A percentile compares a stretch with the other conserved stretches of the same genome.
phyloP scores from a whole-genome alignment of 2,888 invertebrate genomes.

The Amiota minor region DNA sequence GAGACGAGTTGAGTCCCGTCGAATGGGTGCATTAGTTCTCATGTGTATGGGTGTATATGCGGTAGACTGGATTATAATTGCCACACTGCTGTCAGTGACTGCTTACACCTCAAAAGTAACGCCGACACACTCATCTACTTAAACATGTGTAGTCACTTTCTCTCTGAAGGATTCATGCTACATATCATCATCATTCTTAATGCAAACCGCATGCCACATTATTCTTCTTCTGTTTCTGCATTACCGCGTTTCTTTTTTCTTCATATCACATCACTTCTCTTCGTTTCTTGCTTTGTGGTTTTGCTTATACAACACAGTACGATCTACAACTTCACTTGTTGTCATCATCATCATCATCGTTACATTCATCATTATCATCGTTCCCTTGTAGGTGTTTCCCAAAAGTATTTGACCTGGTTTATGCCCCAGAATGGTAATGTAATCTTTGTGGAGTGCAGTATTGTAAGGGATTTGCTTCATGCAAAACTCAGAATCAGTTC shows the following conservation, averaged over 20 bases:
- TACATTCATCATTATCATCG: background rate
- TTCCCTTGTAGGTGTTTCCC: background rate
- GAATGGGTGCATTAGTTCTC: background rate
- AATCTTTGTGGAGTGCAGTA: no score
- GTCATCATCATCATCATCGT: background rate
- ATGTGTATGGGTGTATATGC: constrained; percentile 37
- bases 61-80: constrained; percentile 65
- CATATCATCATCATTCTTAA: constrained; percentile 63
- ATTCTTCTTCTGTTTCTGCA: constrained; percentile 55
- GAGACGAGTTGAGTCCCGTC: constrained; percentile 12
- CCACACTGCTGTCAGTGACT: constrained; percentile 64
- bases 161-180: constrained; percentile 50
- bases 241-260: constrained; percentile 60
- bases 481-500: no score
- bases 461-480: no score
- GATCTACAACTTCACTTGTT: background rate
- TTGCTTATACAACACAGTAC: background rate
- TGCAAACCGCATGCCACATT: constrained; percentile 68
- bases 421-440: no score
- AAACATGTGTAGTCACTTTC: background rate
- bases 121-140: constrained; percentile 13
- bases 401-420: no score
- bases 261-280: constrained; percentile 38
- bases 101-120: constrained; percentile 47
- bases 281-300: background rate